Conservation (phyloP, 2,888 invertebrate species). For the Phyllotreta striolata region DNA sequence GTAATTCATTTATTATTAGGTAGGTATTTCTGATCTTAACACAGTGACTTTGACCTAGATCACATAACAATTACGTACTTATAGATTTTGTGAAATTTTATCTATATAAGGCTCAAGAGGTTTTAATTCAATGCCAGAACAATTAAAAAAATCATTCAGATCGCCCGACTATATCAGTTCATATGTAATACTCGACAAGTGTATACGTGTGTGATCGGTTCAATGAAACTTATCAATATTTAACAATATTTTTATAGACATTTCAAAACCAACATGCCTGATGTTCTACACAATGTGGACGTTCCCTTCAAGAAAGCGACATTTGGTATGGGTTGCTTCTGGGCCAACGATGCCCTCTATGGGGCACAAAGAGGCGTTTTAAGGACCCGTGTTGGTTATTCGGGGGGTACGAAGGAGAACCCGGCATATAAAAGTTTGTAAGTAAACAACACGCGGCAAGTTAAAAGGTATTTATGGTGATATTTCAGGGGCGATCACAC, state of each 20-base stretch:
- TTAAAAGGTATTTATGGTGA: constrained; percentile 3
- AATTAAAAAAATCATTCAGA: neutral
- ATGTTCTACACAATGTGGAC: constrained; percentile 71
- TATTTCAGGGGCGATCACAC: constrained; percentile 88
- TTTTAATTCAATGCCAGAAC: neutral
- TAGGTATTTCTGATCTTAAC: neutral
- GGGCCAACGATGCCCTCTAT: constrained; percentile 88
- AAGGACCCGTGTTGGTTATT: constrained; percentile 92
- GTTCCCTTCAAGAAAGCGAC: constrained; percentile 77
- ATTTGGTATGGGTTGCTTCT: constrained; percentile 94
- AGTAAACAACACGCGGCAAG: constrained; percentile 57
- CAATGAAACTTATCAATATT: neutral
- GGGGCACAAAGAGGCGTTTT: constrained; percentile 80
- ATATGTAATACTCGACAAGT: neutral
- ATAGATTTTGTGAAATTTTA: constrained; percentile 3
- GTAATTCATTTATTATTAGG: neutral
- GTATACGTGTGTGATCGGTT: neutral
- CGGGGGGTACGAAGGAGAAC: constrained; percentile 82
- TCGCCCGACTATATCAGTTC: neutral
- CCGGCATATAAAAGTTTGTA: constrained; percentile 89
- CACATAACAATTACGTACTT: neutral
- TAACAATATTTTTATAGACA: neutral
- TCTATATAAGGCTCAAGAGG: neutral
- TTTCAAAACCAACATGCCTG: constrained; percentile 51
- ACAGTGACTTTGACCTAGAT: constrained; percentile 3